These are phyloP conservation scores for Sebastes nivosus DNA, from an alignment of 2,797 vertebrate species.

Conservation along the genomic window DNA sequence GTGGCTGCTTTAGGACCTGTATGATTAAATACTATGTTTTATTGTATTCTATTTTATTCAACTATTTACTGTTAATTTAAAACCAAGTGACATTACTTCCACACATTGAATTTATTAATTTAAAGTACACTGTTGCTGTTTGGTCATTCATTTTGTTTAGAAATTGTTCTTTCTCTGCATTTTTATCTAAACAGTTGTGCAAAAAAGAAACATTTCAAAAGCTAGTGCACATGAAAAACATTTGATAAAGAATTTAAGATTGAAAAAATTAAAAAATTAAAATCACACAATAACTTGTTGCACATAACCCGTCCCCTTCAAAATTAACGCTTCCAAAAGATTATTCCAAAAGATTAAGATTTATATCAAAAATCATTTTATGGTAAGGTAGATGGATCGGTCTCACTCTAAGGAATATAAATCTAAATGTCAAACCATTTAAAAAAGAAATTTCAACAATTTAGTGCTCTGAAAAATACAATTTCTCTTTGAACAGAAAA, in stretches of 20 bases:
- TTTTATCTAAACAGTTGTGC: constrained; percentile 72
- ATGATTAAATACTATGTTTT: not conserved
- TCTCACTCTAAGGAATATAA: constrained; percentile 70
- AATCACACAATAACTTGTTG: constrained; percentile 80
- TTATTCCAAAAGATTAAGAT: constrained; percentile 13
- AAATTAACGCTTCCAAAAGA: constrained; percentile 83
- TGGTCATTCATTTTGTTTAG: constrained; percentile 72
- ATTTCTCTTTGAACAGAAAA: not conserved
- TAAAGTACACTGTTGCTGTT: constrained; percentile 47
- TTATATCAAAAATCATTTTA: constrained; percentile 2
- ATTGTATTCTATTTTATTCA: not conserved
- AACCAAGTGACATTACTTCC: constrained; percentile 50
- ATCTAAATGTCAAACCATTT: not conserved
- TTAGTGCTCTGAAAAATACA: not conserved
- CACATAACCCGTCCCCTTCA: constrained; percentile 78
- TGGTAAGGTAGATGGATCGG: constrained; percentile 39
- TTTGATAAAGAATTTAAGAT: constrained; percentile 69
- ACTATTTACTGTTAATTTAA: not conserved
- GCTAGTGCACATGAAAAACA: constrained; percentile 77
- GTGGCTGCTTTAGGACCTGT: not conserved
- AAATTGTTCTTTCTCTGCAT: constrained; percentile 48
- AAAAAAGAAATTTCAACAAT: not conserved
- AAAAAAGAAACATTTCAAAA: constrained; percentile 72
- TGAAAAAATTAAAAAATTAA: constrained; percentile 53
- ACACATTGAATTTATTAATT: constrained; percentile 15